phyloP scores from a whole-genome alignment of 2,113 vertebrate species.

The Brachyistius frenatus region DNA sequence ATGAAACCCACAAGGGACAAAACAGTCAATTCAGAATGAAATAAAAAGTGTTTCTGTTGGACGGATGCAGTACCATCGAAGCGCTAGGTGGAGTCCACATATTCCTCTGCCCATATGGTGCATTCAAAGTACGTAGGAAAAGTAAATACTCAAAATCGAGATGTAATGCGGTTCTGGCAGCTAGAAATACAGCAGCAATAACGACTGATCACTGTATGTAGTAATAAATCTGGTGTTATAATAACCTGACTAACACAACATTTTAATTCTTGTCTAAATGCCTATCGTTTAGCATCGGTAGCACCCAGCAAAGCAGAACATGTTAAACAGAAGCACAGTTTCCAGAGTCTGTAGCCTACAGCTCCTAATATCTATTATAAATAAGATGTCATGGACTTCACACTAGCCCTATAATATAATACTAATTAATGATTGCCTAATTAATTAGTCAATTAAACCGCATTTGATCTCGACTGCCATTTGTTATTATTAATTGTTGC shows the following conservation, averaged over 20 bases:
- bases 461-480: neutral
- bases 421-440: neutral
- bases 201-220: neutral
- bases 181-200: no score
- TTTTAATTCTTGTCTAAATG: no score
- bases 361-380: no score
- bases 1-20: neutral
- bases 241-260: neutral
- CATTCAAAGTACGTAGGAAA: neutral
- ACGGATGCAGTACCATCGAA: neutral
- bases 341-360: no score
- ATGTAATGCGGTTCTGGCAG: neutral
- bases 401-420: neutral
- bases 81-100: slow-evolving; percentile 29
- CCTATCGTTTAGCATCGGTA: no score
- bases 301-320: no score
- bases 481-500: no score
- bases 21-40: neutral
- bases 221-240: neutral
- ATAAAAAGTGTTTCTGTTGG: neutral
- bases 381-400: neutral
- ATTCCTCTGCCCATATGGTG: neutral
- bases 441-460: neutral
- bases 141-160: neutral
- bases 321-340: no score